phyloP scores from a whole-genome alignment of 2,113 vertebrate genomes.

The Baryphthengus martii region DNA sequence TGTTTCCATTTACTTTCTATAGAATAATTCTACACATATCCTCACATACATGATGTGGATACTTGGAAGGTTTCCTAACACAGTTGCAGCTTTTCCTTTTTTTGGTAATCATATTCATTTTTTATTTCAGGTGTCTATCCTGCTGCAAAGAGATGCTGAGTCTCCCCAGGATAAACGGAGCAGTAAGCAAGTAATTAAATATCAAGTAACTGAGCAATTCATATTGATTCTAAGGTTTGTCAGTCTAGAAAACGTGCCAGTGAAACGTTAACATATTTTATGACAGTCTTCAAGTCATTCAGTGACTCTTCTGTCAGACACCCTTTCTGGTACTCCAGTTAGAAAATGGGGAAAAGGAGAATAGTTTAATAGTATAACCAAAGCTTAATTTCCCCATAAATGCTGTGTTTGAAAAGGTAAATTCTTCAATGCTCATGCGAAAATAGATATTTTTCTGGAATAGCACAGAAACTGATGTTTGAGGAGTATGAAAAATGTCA shows the following conservation, averaged over 20 bases:
- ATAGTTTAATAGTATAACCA: not conserved
- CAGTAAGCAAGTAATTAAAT: not conserved
- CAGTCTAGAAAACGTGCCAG: not conserved
- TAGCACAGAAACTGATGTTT: not conserved
- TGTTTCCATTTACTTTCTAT: constrained; percentile 20
- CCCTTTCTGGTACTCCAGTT: not conserved
- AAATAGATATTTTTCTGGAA: not conserved
- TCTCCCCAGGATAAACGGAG: not conserved
- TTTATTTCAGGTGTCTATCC: not conserved
- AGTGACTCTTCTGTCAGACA: not conserved
- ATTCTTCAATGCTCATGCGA: not conserved
- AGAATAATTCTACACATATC: not conserved
- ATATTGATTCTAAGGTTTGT: not conserved
- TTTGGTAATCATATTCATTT: not conserved
- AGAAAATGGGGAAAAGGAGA: not conserved
- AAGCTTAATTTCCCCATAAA: not conserved
- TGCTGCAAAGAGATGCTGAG: not conserved
- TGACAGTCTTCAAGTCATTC: not conserved
- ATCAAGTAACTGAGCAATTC: not conserved
- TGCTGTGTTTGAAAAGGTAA: not conserved
- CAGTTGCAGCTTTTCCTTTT: not conserved
- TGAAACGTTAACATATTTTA: not conserved
- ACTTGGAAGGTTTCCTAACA: not conserved
- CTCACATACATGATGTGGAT: not conserved
- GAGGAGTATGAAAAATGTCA: not conserved